Evolutionary conservation across 2,113 vertebrate genomes (phyloP), one percentile per base, ranked within the genome.

Genomic region (Clarias magur): DNA sequence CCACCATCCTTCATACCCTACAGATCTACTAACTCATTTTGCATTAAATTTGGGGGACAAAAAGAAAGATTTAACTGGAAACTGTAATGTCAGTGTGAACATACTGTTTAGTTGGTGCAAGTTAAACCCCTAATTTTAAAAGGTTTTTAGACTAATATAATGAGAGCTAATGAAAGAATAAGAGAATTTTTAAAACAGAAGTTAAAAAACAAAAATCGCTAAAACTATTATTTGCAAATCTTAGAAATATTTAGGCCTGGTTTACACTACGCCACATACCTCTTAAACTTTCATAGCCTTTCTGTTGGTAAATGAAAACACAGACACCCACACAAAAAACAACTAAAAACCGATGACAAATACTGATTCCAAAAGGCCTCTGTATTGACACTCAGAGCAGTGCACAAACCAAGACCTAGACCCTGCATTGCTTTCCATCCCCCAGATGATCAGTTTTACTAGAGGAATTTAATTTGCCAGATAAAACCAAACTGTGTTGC

Each of bases 121-220:
- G 27, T 23, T 57, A 82, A 17, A n/a, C 72, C 21, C 15, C 23
- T 9, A 30, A 2, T 80, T 34, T 23, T 1, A 80, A 79, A 84
- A 82, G 34, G 34, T 59, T 84, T 48, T 72, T 81, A 81, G 86
- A 84, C 27, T 62, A 70, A 79, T 30, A 56, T 53, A 54, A n/a
- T 2, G 16, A 56, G 21, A 53, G 30, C 68, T 53, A 53, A 3
- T 9, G 17, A 9, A 54, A 82, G 27, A 13, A 48, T 25, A 76
- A 54, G 0, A 16, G 25, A 53, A 76, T 48, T 38, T 34, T 34
- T 54, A 63, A 30, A 25, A 82, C 15, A 73, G 1, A 70, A 85
- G 1, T 68, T 3, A 9, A 15, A 62, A 25, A 73, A 48, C 6
- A 54, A 30, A 30, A 12, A 1, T 19, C 5, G 25, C 3, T 38